Evolutionary conservation across 2,888 invertebrate genomes (phyloP).

Genomic region (Drosophila cognata): DNA sequence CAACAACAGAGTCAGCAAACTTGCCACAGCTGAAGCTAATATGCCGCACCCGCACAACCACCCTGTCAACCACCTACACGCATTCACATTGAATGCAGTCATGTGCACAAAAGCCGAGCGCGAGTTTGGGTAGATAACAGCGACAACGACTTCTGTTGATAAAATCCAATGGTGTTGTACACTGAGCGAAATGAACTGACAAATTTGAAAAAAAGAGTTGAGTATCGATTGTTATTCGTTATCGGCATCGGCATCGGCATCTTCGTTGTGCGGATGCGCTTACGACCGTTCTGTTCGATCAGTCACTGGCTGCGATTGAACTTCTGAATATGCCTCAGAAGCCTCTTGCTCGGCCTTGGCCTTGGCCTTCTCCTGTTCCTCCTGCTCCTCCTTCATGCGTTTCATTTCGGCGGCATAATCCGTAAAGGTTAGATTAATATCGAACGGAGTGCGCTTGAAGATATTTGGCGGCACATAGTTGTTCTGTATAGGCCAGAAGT

Average conservation of each 20-base stretch:
- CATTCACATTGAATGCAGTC: constrained; percentile 64
- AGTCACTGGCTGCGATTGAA: background rate
- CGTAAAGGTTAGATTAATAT: constrained; percentile 81
- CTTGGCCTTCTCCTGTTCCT: constrained; percentile 27
- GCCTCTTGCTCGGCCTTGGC: constrained; percentile 31
- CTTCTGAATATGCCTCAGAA: constrained; percentile 8
- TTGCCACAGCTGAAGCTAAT: constrained; percentile 5
- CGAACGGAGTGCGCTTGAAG: constrained; percentile 76
- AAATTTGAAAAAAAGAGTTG: background rate
- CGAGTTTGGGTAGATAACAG: constrained; percentile 67
- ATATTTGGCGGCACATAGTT: constrained; percentile 75
- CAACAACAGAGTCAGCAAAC: constrained; percentile 4
- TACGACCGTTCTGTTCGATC: background rate
- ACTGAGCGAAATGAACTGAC: constrained; percentile 35
- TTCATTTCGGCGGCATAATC: constrained; percentile 67
- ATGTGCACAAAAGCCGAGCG: constrained; percentile 68
- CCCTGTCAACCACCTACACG: constrained; percentile 13
- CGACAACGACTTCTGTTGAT: constrained; percentile 43
- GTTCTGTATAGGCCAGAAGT: constrained; percentile 78
- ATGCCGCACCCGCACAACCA: constrained; percentile 16
- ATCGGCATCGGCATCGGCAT: background rate
- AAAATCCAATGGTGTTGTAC: constrained; percentile 25
- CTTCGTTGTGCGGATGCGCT: background rate
- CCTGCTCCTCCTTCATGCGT: constrained; percentile 37
- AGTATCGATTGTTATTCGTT: background rate